Base-by-base conservation (phyloP, 2,888 invertebrate genomes). In the Trilocha varians region DNA sequence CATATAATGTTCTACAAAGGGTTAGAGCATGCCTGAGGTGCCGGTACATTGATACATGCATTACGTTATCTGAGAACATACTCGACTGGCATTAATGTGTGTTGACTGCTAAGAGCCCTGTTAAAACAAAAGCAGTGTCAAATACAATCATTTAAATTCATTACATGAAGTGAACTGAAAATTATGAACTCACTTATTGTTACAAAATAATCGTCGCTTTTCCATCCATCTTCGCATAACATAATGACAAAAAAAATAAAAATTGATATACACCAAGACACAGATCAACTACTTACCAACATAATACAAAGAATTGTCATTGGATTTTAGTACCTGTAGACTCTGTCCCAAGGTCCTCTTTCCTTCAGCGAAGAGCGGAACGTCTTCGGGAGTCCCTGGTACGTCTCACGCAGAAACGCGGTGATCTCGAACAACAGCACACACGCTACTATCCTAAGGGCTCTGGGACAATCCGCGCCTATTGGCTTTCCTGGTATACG, bases 391-490 rank as follows among this genome's bases (percentile, higher is more conserved):
- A 95, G 70, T 17, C 90, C 91, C 68, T 96, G 96, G 76, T 98
- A 99, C 0, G 98, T 97, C 80, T 99, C 99, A 13, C 99, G 88
- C 40, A 99, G 87, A 74, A 99, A 99, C 0, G 98, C 91, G 0
- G 99, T 99, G 43, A 99, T 97, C 87, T 99, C 99, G 64, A 95
- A 90, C n/a, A 99, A 87, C 14, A 99, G 87, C 42, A 96, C 91
- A 69, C 98, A 98, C 2, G 98, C 98, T 36, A 99, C 90, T 54
- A 99, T 87, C 62, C 98, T 92, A 39, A 99, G 85, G 0, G 96
- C 93, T 56, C 94, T 89, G 0, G 96, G 96, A 70, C 98, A 98
- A 48, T 92, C 92, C 0, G 94, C 91, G 34, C 96, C 97, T 44
- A 88, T 79, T 0, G 88, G 86, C 47, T 78, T 82, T 36, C 86